Base-by-base conservation (phyloP, 1,140 invertebrate species). In the Drosophila bifasciata region DNA sequence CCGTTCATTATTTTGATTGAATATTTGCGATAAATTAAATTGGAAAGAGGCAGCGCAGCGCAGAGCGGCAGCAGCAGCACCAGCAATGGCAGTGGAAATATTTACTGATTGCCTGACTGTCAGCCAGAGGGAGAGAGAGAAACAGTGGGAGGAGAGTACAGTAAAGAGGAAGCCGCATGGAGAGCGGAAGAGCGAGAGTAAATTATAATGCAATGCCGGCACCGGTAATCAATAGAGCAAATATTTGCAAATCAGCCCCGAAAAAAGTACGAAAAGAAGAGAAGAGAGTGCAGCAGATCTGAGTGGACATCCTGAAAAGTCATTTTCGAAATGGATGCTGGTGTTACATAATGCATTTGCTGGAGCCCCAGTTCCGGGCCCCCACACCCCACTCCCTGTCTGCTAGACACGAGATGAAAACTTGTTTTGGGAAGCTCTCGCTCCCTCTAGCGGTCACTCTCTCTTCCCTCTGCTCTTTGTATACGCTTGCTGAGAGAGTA, bases 11-110 rank as follows among this genome's bases (percentile, higher is more conserved):
- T 89, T 80, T 80, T 80, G 85, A 89, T 89, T 89, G 85, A 89
- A 86, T 85, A 89, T 89, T 85, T 89, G 85, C 86, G 62, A 81
- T 89, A 81, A 89, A 89, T 89, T 85, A 89, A 89, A 89, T 90
- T 89, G 85, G 50, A 86, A 81, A 84, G 81, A 58, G 73, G 68
- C 56, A 48, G 53, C 56, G 64, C 23, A 25, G 23, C 23, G 23
- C 6, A 36, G 32, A 36, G 11, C 11, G 32, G 32, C 32, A 32
- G 28, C 28, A 32, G 64, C n/a, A n/a, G n/a, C n/a, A n/a, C n/a
- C 55, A 25, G 23, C 23, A 83, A 80, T 55, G 73, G 64, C 56
- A 49, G 50, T 55, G 61, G 62, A 67, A 59, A 76, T 76, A 79
- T 70, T 70, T 71, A 61, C 77, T 59, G 75, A 49, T 39, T 53